Evolutionary conservation across 2,113 vertebrate genomes (phyloP), one percentile per base, ranked within the genome.

Genomic region (Cottus gobio): DNA sequence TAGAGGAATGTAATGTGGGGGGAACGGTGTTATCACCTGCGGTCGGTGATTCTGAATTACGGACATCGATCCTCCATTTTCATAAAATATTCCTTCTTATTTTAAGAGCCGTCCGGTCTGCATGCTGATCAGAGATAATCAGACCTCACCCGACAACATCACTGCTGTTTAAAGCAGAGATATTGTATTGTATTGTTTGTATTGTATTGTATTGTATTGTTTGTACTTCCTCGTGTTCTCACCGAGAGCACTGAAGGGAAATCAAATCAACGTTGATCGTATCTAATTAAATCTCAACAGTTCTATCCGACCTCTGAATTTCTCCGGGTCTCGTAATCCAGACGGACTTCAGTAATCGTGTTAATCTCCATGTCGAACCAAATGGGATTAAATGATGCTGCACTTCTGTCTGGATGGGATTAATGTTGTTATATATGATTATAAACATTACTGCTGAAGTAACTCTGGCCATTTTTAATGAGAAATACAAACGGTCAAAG

Each of bases 381-480:
- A 86, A 82, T 76, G 64, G 83, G 85, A 90, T 86, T 90, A 75
- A 84, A 63, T 46, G 13, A 66, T 22, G 61, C 66, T 31, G n/a
- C 44, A 50, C 67, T 65, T 58, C 39, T 31, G 77, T 76, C 52
- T 60, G 74, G 68, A 69, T 77, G 34, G 64, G 81, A 90, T 90
- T 85, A 90, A 63, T 31, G 42, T 63, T 70, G 37, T 50, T n/a
- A n/a, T n/a, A n/a, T n/a, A n/a, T n/a, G n/a, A 74, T 70, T 16
- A 69, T 71, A 82, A 84, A 77, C 52, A 75, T 68, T 15, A 66
- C 6, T 24, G 50, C 15, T 22, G 34, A 82, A 58, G 39, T 54
- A 68, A 67, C 67, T 64, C 63, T 36, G 64, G 67, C 58, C 61
- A 58, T 34, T 18, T 39, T 44, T 62, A 62, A 61, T 31, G 18